Percentiles rank a stretch among this genome's conserved stretches.
phyloP scores from a whole-genome alignment of 2,797 vertebrate species.

The Melanogrammus aeglefinus region DNA sequence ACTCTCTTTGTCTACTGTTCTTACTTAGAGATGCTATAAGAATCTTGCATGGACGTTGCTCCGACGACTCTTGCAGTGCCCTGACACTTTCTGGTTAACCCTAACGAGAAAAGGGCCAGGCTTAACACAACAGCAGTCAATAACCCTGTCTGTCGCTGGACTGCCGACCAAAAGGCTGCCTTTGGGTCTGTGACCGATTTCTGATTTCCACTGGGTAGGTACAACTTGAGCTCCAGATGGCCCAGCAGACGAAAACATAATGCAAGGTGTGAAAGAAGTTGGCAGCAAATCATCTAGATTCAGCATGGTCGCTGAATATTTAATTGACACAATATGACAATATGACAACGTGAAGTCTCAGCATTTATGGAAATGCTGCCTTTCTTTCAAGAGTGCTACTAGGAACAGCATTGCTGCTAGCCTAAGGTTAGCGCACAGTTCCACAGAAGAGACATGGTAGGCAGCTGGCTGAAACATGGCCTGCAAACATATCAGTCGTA shows the following conservation, averaged over 20 bases:
- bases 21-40: not conserved
- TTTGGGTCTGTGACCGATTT: not conserved
- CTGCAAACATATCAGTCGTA: not conserved
- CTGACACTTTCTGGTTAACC: not conserved
- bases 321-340: not conserved
- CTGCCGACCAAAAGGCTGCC: not conserved
- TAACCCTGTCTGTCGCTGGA: not conserved
- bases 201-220: not conserved
- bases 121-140: not conserved
- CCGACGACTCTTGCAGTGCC: not conserved
- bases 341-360: not conserved
- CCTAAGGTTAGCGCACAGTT: not conserved
- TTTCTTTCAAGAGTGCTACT: not conserved
- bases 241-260: not conserved
- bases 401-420: not conserved
- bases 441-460: not conserved
- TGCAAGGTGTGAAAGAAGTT: not conserved
- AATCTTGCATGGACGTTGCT: not conserved
- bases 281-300: not conserved
- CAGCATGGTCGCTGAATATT: not conserved
- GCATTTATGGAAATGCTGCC: not conserved
- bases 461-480: constrained; percentile 1
- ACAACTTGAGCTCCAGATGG: not conserved
- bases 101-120: not conserved
- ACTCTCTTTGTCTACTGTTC: not conserved